Percentiles rank a stretch among this genome's conserved stretches.
Evolutionary conservation across 2,113 vertebrate genomes (phyloP).

Genomic region (Pseudolaguvia tuberculata): DNA sequence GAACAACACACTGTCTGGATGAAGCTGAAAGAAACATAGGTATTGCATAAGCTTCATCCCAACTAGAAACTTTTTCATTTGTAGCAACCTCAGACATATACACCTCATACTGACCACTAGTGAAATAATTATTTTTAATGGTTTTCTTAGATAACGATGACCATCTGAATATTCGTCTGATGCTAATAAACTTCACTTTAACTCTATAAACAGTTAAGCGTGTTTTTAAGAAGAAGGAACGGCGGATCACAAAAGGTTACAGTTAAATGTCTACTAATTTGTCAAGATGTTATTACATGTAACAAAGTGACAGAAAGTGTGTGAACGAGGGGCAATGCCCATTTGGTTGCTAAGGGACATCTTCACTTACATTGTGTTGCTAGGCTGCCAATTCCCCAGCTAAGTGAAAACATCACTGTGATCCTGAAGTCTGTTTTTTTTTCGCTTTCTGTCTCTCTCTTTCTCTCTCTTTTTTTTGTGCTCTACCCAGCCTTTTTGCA

Average conservation of each 20-base stretch:
- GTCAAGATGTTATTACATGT: neutral
- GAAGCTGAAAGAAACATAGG: neutral
- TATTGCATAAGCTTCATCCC: neutral
- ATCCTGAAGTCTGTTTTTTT: slow-evolving; percentile 47
- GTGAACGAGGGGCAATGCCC: slow-evolving; percentile 28
- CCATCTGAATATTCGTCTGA: neutral
- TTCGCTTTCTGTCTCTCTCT: slow-evolving; percentile 38
- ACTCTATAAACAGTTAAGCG: neutral
- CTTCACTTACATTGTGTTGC: slow-evolving; percentile 71
- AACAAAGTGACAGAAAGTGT: neutral
- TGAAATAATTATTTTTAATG: neutral
- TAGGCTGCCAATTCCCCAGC: slow-evolving; percentile 71
- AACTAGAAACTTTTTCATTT: neutral
- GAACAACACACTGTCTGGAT: too few species aligned
- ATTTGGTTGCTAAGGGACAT: slow-evolving; percentile 70
- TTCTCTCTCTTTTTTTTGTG: slow-evolving; percentile 27
- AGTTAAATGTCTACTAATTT: slow-evolving; percentile 20
- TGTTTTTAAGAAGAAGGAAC: neutral
- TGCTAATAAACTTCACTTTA: neutral
- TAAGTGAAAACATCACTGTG: slow-evolving; percentile 60
- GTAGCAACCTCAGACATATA: neutral
- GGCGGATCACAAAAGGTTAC: neutral
- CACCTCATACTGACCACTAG: neutral
- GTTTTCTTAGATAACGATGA: neutral
- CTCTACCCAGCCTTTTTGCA: slow-evolving; percentile 43